These are phyloP conservation scores for Antheraea yamamai DNA, from an alignment of 2,888 invertebrate genomes.

Conservation along the genomic window DNA sequence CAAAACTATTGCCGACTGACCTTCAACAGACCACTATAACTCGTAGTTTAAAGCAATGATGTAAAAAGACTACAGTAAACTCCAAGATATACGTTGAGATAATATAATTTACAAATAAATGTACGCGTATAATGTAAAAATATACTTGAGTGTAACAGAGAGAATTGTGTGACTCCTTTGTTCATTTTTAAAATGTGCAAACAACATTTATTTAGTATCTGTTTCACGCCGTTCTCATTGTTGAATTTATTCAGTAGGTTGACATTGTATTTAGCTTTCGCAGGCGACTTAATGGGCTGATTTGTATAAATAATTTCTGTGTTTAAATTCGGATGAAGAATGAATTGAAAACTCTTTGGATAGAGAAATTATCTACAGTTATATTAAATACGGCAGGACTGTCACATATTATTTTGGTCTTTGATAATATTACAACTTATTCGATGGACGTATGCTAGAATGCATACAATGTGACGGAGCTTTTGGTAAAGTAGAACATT, in stretches of 20 bases:
- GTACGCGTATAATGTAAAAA: not conserved
- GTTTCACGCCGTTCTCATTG: not conserved
- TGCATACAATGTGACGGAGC: too few species aligned
- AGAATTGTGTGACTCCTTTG: not conserved
- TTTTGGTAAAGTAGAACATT: too few species aligned
- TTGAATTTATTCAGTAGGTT: conserved; percentile 13
- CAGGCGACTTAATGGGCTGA: conserved; percentile 11
- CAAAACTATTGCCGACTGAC: too few species aligned
- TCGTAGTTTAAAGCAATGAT: too few species aligned
- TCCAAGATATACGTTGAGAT: too few species aligned
- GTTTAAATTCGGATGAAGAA: not conserved
- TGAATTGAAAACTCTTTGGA: conserved; percentile 1
- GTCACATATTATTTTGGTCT: not conserved
- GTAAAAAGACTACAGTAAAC: too few species aligned
- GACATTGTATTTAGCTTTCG: conserved; percentile 9
- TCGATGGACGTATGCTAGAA: too few species aligned
- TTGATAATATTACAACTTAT: not conserved
- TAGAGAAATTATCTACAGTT: not conserved
- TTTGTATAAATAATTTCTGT: conserved; percentile 20
- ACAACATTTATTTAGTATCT: not conserved
- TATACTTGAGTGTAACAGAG: not conserved
- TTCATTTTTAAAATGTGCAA: not conserved
- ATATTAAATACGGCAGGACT: not conserved
- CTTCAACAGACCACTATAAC: too few species aligned
- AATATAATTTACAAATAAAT: not conserved